Conservation (phyloP, 1,140 invertebrate genomes). For the Danaus plexippus region DNA sequence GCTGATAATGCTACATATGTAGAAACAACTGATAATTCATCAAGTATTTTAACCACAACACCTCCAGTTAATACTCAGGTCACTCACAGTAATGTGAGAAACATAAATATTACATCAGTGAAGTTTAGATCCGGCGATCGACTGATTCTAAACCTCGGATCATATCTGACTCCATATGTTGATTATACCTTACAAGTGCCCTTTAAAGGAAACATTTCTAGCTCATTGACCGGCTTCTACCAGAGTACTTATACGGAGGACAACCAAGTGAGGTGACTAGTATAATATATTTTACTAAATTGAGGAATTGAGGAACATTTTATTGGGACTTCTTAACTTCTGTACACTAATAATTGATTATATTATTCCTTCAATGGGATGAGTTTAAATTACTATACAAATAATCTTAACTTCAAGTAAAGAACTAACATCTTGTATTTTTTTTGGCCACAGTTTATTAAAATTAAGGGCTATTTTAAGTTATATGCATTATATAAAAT, state of each 20-base stretch:
- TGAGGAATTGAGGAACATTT: too few species aligned
- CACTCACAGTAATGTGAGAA: constrained; percentile 47
- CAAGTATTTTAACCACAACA: not conserved
- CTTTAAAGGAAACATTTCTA: constrained; percentile 72
- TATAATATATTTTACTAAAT: not conserved
- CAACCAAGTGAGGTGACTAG: constrained; percentile 52
- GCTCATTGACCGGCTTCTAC: constrained; percentile 85
- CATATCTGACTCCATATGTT: constrained; percentile 39
- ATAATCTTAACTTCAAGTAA: too few species aligned
- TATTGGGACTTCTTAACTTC: too few species aligned
- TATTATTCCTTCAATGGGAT: too few species aligned
- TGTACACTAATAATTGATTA: too few species aligned
- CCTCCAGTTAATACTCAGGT: constrained; percentile 42
- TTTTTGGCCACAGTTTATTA: not conserved
- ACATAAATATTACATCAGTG: constrained; percentile 47
- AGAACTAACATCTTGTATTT: too few species aligned
- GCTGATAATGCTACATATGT: not conserved
- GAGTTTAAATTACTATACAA: too few species aligned
- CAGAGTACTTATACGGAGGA: constrained; percentile 78
- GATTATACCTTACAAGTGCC: constrained; percentile 68
- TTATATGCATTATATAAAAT: too few species aligned
- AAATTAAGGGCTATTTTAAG: not conserved
- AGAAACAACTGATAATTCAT: constrained; percentile 10
- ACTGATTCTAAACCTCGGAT: constrained; percentile 38
- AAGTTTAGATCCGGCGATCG: constrained; percentile 39